Evolutionary conservation across 2,888 invertebrate species (phyloP).

Genomic region (Drosophila limbata): DNA sequence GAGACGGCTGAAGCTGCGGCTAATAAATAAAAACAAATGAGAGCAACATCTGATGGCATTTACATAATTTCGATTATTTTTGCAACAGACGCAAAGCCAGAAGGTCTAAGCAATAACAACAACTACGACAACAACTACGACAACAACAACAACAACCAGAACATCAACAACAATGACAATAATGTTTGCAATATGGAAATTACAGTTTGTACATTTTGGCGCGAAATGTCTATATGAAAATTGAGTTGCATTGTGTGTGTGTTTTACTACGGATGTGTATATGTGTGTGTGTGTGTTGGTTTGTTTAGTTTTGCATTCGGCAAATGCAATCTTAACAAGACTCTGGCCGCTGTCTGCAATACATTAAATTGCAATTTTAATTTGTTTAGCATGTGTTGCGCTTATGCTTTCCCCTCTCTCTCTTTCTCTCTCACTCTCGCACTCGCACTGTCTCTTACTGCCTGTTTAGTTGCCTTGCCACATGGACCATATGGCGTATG

Average conservation of each 20-base stretch:
- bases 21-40: constrained; percentile 61
- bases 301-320: constrained; percentile 68
- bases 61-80: constrained; percentile 78
- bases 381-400: constrained; percentile 64
- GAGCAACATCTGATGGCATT: constrained; percentile 47
- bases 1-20: constrained; percentile 6
- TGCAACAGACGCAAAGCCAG: constrained; percentile 28
- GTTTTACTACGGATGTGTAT: constrained; percentile 2
- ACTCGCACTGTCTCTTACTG: constrained; percentile 12
- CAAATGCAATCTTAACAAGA: constrained; percentile 71
- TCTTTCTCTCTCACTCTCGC: constrained; percentile 5
- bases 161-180: constrained; percentile 7
- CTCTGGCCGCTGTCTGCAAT: constrained; percentile 58
- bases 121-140: constrained; percentile 22
- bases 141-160: neutral
- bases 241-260: constrained; percentile 51
- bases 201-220: constrained; percentile 70
- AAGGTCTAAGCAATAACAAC: constrained; percentile 29
- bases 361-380: constrained; percentile 79
- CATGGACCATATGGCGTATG: constrained; percentile 72
- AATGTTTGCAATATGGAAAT: constrained; percentile 70
- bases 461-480: constrained; percentile 14
- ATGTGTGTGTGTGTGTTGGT: constrained; percentile 20
- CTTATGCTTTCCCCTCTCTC: constrained; percentile 18
- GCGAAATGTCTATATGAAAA: constrained; percentile 69